These are phyloP conservation scores for Sebastes matsubarae DNA, from an alignment of 2,797 vertebrate species.

Conservation along the genomic window DNA sequence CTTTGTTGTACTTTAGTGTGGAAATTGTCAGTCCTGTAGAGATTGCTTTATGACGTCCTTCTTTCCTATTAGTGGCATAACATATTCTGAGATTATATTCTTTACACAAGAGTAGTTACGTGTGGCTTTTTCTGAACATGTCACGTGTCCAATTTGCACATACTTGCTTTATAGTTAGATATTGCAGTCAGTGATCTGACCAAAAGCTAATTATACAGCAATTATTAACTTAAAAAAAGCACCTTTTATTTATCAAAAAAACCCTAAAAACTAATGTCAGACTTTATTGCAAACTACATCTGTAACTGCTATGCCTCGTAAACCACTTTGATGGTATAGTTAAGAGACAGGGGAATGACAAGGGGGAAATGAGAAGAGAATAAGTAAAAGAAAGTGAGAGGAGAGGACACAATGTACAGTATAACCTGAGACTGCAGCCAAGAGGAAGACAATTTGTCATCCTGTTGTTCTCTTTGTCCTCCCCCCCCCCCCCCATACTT, in stretches of 20 bases:
- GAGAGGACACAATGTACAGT: neutral
- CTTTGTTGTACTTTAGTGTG: neutral
- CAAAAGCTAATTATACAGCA: neutral
- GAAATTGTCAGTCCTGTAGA: neutral
- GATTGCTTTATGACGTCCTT: neutral
- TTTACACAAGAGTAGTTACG: too few species aligned
- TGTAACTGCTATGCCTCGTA: neutral
- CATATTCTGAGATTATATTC: neutral
- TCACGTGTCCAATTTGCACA: too few species aligned
- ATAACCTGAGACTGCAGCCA: slow-evolving; percentile 22
- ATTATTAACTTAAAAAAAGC: neutral
- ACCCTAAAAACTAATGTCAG: neutral
- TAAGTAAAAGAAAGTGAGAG: neutral
- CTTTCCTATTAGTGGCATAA: neutral
- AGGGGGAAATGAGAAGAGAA: neutral
- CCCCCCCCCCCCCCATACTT: neutral
- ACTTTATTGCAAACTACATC: neutral
- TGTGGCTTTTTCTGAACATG: neutral
- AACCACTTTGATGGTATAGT: neutral
- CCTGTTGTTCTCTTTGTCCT: slow-evolving; percentile 19
- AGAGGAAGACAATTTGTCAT: slow-evolving; percentile 43
- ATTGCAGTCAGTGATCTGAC: neutral
- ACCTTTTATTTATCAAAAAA: neutral
- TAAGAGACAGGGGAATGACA: neutral
- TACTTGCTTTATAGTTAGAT: neutral